A percentile compares a stretch with the other conserved stretches of the same genome.
These are phyloP conservation scores for Myotis findleyi DNA, from an alignment of 2,797 vertebrate species.

Conservation along the genomic window DNA sequence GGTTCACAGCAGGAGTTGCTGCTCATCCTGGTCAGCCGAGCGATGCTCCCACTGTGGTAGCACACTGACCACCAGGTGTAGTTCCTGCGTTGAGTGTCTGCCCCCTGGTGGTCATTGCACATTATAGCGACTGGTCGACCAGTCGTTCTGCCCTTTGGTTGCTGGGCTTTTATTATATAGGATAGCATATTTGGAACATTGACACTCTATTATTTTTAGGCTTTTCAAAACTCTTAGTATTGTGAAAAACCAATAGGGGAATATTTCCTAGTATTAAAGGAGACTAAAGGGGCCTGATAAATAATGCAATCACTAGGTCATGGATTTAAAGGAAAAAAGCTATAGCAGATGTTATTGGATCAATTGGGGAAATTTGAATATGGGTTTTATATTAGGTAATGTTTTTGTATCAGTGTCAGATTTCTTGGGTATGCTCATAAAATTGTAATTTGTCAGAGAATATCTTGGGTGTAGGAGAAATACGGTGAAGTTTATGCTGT, in stretches of 20 bases:
- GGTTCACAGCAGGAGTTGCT: too few relatives aligned
- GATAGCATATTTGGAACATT: slow-evolving; percentile 19
- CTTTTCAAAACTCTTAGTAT: slow-evolving; percentile 7
- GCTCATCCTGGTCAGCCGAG: too few relatives aligned
- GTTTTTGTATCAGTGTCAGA: slow-evolving; percentile 1
- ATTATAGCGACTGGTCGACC: too few relatives aligned
- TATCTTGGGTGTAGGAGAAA: not conserved
- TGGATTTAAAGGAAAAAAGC: not conserved
- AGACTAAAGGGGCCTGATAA: not conserved
- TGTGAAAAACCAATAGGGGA: not conserved
- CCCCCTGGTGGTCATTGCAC: too few relatives aligned
- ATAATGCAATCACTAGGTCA: not conserved
- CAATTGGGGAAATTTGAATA: not conserved
- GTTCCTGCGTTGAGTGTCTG: too few relatives aligned
- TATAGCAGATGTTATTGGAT: not conserved
- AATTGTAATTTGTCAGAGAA: slow-evolving; percentile 6
- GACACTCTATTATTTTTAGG: slow-evolving; percentile 16
- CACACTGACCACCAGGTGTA: too few relatives aligned
- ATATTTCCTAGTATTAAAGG: not conserved
- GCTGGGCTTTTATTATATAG: not conserved
- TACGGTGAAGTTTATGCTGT: not conserved
- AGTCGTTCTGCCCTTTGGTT: too few relatives aligned
- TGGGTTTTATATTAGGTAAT: not conserved
- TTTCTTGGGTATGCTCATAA: not conserved
- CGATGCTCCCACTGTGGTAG: too few relatives aligned